Conservation (phyloP, 2,797 vertebrate species). For the Graptemys geographica region DNA sequence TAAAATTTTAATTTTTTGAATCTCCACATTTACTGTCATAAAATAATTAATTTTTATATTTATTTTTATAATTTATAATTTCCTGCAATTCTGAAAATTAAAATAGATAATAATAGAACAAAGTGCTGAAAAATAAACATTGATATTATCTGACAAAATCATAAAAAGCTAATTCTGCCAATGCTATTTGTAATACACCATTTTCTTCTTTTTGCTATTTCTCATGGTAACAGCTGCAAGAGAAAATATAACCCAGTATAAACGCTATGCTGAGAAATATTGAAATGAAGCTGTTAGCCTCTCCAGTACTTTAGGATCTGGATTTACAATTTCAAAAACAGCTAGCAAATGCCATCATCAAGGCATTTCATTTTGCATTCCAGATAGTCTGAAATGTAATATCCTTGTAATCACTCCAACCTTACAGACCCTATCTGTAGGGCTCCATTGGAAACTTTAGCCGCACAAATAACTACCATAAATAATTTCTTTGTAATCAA, state of each 20-base stretch:
- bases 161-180: not conserved
- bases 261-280: not conserved
- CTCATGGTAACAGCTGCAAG: not conserved
- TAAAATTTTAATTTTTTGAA: not conserved
- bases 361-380: not conserved
- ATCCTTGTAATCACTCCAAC: constrained; percentile 24
- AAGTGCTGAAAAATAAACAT: not conserved
- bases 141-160: not conserved
- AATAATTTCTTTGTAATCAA: not conserved
- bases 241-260: constrained; percentile 2
- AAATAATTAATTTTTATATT: not conserved
- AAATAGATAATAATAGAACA: not conserved
- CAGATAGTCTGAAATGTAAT: not conserved
- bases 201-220: not conserved
- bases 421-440: not conserved
- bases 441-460: not conserved
- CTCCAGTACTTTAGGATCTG: not conserved
- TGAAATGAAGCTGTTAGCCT: not conserved
- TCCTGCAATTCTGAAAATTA: not conserved
- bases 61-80: not conserved
- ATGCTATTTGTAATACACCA: not conserved
- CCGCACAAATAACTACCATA: not conserved
- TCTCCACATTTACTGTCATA: not conserved
- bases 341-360: not conserved
- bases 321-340: not conserved